Evolutionary conservation across 2,888 invertebrate genomes (phyloP), one percentile per base, ranked within the genome.

Genomic region (Ptychoptera contaminata): DNA sequence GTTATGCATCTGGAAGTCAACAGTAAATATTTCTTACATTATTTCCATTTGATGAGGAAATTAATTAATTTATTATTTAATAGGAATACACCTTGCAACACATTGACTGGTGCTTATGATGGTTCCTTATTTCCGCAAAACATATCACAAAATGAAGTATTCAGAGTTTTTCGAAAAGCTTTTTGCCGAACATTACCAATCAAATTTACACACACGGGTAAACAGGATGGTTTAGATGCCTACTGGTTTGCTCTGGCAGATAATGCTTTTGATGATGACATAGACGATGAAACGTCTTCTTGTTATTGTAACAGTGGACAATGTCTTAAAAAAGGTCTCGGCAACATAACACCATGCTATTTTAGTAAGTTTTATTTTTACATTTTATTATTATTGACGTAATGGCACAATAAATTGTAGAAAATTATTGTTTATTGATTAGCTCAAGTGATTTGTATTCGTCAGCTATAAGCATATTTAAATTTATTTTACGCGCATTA

Each of bases 141-240:
- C 40, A 54, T 88, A 43, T 60, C 62, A 5, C 61, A 67, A 16
- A 67, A 73, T 45, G 68, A 68, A 43, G 64, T 67, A 0, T 68
- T 87, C 48, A 63, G 71, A 12, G 58, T 86, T 8, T 90, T 77
- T 61, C 71, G 85, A 16, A 76, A 78, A 52, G 75, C 83, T 1
- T 79, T 90, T 55, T 91, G 90, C 59, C 71, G 86, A 39, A 70
- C 79, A 1, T 54, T 86, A 35, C 76, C 72, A 0, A 61, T 79
- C 37, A 58, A 56, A 1, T 78, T 65, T 50, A 58, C 63, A 3
- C 59, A 60, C 48, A 55, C 59, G 8, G 66, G 50, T 67, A 31
- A 10, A 23, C 16, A 12, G n/a, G 34, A 14, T 15, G 81, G 81
- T 0, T 64, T 77, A 1, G 66, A 72, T 10, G 77, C 71, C 0